Evolutionary conservation across 2,113 vertebrate genomes (phyloP).

Genomic region (Tretioscincus oriximinensis): DNA sequence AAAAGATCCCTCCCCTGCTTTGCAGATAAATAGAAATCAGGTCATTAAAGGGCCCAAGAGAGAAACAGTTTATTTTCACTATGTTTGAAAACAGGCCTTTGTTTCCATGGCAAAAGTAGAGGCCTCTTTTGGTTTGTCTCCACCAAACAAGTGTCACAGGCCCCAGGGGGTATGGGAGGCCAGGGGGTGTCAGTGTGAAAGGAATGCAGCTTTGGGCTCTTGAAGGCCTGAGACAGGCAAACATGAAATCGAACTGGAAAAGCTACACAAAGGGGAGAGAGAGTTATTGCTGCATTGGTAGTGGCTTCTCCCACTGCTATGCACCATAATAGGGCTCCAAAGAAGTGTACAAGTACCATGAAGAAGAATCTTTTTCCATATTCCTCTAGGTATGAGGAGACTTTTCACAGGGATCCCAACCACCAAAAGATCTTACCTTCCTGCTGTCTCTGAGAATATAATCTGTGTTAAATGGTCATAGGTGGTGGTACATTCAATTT

Average conservation of each 20-base stretch:
- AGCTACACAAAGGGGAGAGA: slow-evolving; percentile 71
- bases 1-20: slow-evolving; percentile 45
- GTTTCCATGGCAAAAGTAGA: slow-evolving; percentile 70
- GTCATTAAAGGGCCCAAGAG: slow-evolving; percentile 74
- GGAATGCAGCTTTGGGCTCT: slow-evolving; percentile 35
- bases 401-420: rapidly evolving
- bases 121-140: slow-evolving; percentile 56
- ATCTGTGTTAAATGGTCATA: background rate
- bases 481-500: background rate
- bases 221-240: slow-evolving; percentile 62
- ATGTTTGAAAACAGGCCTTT: slow-evolving; percentile 81
- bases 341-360: background rate
- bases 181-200: background rate
- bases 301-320: slow-evolving; percentile 55
- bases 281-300: slow-evolving; percentile 66
- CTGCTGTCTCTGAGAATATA: background rate
- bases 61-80: slow-evolving; percentile 70
- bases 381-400: slow-evolving; percentile 64
- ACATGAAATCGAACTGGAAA: slow-evolving; percentile 80
- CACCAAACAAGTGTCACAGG: slow-evolving; percentile 43
- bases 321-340: background rate
- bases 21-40: slow-evolving; percentile 67
- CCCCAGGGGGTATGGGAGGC: background rate
- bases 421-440: slow-evolving; percentile 9
- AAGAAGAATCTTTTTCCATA: slow-evolving; percentile 42